A percentile compares a stretch with the other conserved stretches of the same genome.
phyloP scores from a whole-genome alignment of 2,113 vertebrate genomes.

The Sturnus vulgaris region DNA sequence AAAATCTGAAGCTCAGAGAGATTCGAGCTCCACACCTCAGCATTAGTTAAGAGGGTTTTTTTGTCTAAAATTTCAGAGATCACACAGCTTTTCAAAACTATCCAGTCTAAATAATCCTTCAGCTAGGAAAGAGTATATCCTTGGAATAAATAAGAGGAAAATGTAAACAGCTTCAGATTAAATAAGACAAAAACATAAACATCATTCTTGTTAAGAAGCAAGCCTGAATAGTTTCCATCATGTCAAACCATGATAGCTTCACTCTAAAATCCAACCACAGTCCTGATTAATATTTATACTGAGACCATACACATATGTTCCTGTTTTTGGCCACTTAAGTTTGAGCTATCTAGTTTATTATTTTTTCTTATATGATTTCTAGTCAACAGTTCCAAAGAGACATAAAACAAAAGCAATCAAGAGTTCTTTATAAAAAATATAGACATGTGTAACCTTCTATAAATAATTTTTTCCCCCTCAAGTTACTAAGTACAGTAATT shows the following conservation, averaged over 20 bases:
- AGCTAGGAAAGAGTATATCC: background rate
- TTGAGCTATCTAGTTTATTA: background rate
- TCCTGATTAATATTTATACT: background rate
- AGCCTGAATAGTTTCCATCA: background rate
- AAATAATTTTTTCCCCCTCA: constrained; percentile 10
- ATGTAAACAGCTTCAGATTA: background rate
- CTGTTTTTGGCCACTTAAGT: background rate
- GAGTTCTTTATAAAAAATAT: constrained; percentile 4
- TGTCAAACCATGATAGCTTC: background rate
- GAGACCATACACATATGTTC: background rate
- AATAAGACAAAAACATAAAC: background rate
- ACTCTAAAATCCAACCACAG: background rate
- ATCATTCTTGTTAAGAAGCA: background rate
- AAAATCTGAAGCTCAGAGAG: background rate
- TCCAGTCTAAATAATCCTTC: background rate
- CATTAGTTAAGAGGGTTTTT: background rate
- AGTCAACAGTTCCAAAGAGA: background rate
- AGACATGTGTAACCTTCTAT: background rate
- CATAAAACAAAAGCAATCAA: constrained; percentile 48
- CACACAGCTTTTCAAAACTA: background rate
- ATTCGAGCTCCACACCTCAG: background rate
- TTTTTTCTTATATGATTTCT: constrained; percentile 14
- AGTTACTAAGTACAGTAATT: constrained; percentile 46
- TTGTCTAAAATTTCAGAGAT: background rate
- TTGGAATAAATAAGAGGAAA: background rate